Conservation (phyloP, 2,888 invertebrate species). For the Eupeodes latifasciatus region DNA sequence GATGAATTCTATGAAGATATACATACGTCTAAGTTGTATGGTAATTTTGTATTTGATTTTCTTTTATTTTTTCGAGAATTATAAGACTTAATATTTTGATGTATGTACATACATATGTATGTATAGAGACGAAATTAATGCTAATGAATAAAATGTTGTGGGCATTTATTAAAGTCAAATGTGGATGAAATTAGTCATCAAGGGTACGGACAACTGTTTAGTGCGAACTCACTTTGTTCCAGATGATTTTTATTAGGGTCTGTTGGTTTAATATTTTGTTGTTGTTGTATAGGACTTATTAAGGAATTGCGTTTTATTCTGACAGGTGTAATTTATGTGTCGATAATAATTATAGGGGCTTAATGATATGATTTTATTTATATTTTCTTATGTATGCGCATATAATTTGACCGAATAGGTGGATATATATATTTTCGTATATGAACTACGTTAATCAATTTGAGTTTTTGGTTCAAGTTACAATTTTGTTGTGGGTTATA, state of each 20-base stretch:
- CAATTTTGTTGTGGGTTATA: too few species aligned
- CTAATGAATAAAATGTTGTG: conserved; percentile 43
- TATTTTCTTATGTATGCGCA: neutral
- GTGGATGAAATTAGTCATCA: conserved; percentile 16
- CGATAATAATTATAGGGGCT: conserved; percentile 33
- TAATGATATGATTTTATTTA: neutral
- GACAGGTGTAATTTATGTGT: conserved; percentile 56
- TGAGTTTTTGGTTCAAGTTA: too few species aligned
- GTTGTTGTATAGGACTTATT: neutral
- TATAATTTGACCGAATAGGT: neutral
- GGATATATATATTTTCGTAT: too few species aligned
- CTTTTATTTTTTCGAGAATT: conserved; percentile 47
- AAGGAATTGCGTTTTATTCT: conserved; percentile 24
- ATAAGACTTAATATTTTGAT: conserved; percentile 21
- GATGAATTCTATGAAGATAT: too few species aligned
- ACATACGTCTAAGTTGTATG: conserved; percentile 48
- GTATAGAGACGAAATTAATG: neutral
- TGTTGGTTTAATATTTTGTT: neutral
- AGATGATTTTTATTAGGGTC: conserved; percentile 54
- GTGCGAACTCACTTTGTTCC: conserved; percentile 66
- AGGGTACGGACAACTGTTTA: conserved; percentile 47
- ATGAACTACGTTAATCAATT: too few species aligned
- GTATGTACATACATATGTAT: too few species aligned
- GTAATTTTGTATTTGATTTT: conserved; percentile 37
- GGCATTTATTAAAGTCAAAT: conserved; percentile 41